These are phyloP conservation scores for Cardiocondyla obscurior DNA, from an alignment of 1,140 invertebrate species.

Conservation along the genomic window DNA sequence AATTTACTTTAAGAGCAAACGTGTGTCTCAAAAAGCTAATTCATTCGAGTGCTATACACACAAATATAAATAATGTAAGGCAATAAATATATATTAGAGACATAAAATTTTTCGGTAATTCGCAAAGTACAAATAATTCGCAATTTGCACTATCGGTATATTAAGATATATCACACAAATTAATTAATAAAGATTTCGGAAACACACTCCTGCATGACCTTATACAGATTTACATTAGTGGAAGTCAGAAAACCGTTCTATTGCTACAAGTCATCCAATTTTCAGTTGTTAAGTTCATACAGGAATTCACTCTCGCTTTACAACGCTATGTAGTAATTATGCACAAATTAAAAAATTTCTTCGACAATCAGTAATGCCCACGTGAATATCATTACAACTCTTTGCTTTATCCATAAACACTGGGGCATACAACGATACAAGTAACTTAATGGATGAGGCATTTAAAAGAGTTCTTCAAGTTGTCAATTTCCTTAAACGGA, in stretches of 20 bases:
- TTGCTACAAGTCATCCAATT: constrained; percentile 6
- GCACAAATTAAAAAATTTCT: constrained; percentile 20
- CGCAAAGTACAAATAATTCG: constrained; percentile 32
- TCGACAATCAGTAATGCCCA: constrained; percentile 27
- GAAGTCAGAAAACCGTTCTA: constrained; percentile 62
- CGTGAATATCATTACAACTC: neutral
- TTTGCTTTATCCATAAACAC: neutral
- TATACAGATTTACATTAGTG: constrained; percentile 64
- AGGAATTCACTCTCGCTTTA: constrained; percentile 42
- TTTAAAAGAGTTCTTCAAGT: constrained; percentile 10
- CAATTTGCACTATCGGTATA: constrained; percentile 25
- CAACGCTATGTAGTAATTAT: constrained; percentile 11
- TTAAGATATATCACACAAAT: constrained; percentile 44
- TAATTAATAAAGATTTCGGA: constrained; percentile 20
- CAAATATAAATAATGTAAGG: constrained; percentile 27
- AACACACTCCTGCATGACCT: constrained; percentile 47
- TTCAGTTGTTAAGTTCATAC: constrained; percentile 38
- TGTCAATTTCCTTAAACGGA: constrained; percentile 23
- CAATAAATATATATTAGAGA: constrained; percentile 48
- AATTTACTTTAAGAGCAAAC: constrained; percentile 13
- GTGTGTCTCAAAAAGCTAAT: constrained; percentile 17
- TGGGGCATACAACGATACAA: constrained; percentile 27
- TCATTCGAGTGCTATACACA: constrained; percentile 20
- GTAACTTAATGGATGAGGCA: constrained; percentile 33
- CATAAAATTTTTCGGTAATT: constrained; percentile 21